Conservation (phyloP, 2,797 vertebrate genomes). For the Phaenicophaeus curvirostris region DNA sequence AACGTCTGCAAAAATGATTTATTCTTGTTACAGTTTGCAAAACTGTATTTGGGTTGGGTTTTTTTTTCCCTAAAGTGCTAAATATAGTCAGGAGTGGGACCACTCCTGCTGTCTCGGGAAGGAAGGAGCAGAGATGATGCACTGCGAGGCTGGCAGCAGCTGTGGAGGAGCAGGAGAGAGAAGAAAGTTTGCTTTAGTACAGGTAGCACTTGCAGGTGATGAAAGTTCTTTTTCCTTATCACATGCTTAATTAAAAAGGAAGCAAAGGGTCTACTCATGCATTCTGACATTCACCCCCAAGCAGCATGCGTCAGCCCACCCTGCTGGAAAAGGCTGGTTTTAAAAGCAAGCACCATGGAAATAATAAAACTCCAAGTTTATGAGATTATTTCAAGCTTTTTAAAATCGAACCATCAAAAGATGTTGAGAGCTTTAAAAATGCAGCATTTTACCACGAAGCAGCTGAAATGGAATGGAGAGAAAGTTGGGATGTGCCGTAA, state of each 20-base stretch:
- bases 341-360: background rate
- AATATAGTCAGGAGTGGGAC: background rate
- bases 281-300: background rate
- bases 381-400: background rate
- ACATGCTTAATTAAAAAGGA: background rate
- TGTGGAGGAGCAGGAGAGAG: background rate
- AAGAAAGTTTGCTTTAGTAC: background rate
- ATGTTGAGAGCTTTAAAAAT: too few species aligned
- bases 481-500: fast-evolving
- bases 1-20: background rate
- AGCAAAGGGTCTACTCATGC: background rate
- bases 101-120: fast-evolving
- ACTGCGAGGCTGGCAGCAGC: fast-evolving
- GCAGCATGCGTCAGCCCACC: background rate
- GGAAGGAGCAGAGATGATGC: background rate
- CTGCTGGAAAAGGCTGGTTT: slow-evolving; percentile 27
- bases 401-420: background rate
- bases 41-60: background rate
- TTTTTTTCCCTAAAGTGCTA: background rate
- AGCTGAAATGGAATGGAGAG: background rate
- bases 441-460: background rate
- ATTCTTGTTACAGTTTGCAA: background rate
- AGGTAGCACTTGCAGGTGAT: background rate
- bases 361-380: background rate
- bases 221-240: background rate